These are phyloP conservation scores for Campaea margaritaria DNA, from an alignment of 2,888 invertebrate species.

Conservation along the genomic window DNA sequence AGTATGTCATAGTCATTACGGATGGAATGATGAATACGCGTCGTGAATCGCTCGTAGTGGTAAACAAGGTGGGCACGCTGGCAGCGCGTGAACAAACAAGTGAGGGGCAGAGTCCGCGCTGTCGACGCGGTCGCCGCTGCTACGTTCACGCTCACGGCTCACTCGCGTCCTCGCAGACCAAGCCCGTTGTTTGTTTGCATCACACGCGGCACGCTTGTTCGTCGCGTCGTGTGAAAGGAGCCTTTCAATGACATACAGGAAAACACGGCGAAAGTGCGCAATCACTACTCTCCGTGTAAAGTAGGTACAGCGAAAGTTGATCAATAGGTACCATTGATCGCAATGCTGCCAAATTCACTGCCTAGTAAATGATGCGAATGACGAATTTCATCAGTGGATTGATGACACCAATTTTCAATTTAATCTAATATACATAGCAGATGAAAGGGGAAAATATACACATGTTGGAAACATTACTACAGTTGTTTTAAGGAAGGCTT, in stretches of 20 bases:
- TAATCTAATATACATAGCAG: too few relatives aligned
- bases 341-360: conserved; percentile 1
- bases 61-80: conserved; percentile 80
- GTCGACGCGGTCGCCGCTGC: conserved; percentile 35
- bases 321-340: conserved; percentile 39
- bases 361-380: conserved; percentile 4
- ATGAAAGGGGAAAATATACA: too few relatives aligned
- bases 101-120: conserved; percentile 54
- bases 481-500: too few relatives aligned
- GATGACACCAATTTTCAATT: too few relatives aligned
- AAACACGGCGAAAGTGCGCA: conserved; percentile 71
- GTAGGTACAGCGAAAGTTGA: conserved; percentile 68
- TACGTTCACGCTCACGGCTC: conserved; percentile 5
- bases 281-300: conserved; percentile 42
- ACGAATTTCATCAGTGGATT: not conserved
- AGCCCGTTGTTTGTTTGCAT: conserved; percentile 48
- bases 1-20: conserved; percentile 55
- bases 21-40: conserved; percentile 62
- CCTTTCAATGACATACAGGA: conserved; percentile 48
- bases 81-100: conserved; percentile 82
- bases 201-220: conserved; percentile 36
- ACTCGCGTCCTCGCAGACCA: conserved; percentile 7
- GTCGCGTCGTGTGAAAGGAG: conserved; percentile 39
- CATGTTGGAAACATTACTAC: too few relatives aligned
- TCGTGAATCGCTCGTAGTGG: conserved; percentile 66